phyloP scores from a whole-genome alignment of 2,113 vertebrate genomes.

The Cyphomyrus plagiostoma region DNA sequence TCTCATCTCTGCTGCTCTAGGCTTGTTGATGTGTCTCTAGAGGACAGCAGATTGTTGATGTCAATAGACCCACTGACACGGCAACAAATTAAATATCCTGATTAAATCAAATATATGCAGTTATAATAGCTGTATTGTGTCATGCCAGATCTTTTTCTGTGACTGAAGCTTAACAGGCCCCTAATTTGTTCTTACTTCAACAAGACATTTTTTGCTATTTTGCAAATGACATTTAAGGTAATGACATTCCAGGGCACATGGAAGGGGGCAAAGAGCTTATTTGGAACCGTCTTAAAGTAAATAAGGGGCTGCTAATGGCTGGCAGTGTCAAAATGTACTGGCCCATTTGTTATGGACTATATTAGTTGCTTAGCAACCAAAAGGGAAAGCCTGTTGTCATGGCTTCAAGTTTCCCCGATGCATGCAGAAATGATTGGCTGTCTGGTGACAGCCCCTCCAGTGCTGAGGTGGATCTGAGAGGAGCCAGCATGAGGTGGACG shows the following conservation, averaged over 20 bases:
- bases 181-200: neutral
- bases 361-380: conserved; percentile 60
- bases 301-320: conserved; percentile 42
- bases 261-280: conserved; percentile 20
- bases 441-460: conserved; percentile 32
- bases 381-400: conserved; percentile 50
- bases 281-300: conserved; percentile 25
- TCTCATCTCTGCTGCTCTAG: neutral
- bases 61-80: neutral
- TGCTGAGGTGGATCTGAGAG: conserved; percentile 6
- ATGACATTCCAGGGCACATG: neutral
- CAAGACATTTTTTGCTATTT: neutral
- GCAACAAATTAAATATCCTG: neutral
- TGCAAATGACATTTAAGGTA: neutral
- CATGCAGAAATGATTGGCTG: conserved; percentile 31
- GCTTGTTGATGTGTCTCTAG: neutral
- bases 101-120: neutral
- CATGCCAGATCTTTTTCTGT: neutral
- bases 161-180: neutral
- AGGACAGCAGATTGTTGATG: neutral
- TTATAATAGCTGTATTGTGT: neutral
- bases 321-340: conserved; percentile 42
- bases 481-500: neutral
- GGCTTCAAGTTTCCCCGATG: conserved; percentile 42
- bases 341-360: conserved; percentile 35